Evolutionary conservation across 2,113 vertebrate genomes (phyloP), one percentile per base, ranked within the genome.

Genomic region (Rallus limicola): DNA sequence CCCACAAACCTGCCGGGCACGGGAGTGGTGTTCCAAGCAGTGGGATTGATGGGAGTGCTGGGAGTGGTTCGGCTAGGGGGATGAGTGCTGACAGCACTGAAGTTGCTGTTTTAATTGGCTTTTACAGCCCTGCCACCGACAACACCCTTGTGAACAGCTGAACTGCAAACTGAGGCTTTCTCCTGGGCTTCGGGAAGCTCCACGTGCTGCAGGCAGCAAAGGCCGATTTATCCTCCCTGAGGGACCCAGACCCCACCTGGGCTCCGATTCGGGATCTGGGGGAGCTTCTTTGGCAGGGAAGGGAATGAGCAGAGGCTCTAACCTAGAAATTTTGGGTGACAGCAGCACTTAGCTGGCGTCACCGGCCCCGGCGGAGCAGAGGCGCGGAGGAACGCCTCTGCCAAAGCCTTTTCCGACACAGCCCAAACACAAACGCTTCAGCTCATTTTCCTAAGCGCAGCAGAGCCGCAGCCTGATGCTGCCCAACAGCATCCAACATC

Each of bases 201-300:
- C 31, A 3, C 1, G 17, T 23, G 70, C 58, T 71, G 48, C 38
- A 44, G 31, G 38, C 1, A 1, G 38, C 79, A 21, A 42, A 64
- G 56, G 68, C 21, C 12, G 42, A 31, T 36, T 42, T 36, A 28
- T 23, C 7, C 20, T 64, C 26, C 48, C 42, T 1, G 3, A 2
- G 1, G 42, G n/a, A 77, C 53, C 38, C 44, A 48, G 36, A 76
- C 8, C 21, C 33, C 2, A 5, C 52, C 44, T 10, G 8, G 64
- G 11, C 34, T 25, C 26, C 1, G 0, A 34, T 34, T 62, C 1
- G 0, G 44, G 23, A 59, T 11, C 1, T 0, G 42, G 1, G 1
- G 17, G 50, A 65, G 38, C 44, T 70, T 56, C 38, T 60, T 25
- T 26, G 69, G 58, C 59, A 36, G 21, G 76, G 13, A 26, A 69